These are phyloP conservation scores for Poeciliopsis retropinna DNA, from an alignment of 2,113 vertebrate genomes.

Conservation along the genomic window DNA sequence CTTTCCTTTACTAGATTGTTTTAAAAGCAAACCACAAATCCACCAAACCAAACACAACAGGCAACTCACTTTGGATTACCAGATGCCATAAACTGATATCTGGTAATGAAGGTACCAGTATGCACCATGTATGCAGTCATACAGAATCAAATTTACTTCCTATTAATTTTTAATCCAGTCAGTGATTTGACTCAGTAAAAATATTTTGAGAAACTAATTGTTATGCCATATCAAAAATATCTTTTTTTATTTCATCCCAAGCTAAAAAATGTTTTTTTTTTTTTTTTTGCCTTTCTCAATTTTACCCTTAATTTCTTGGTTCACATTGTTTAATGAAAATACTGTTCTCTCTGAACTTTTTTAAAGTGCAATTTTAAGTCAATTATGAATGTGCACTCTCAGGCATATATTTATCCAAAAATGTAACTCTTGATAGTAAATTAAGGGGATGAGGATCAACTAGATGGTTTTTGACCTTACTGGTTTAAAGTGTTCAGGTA, in stretches of 20 bases:
- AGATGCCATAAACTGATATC: not conserved
- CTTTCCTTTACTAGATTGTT: no score
- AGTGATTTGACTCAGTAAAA: not conserved
- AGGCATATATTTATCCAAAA: constrained; percentile 4
- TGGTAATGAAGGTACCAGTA: no score
- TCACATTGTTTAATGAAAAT: constrained; percentile 22
- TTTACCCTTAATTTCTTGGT: not conserved
- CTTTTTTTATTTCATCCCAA: not conserved
- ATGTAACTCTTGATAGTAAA: not conserved
- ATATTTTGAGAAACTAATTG: not conserved
- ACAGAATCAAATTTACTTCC: not conserved
- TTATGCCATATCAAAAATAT: not conserved
- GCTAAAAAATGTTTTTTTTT: not conserved
- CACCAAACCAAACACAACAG: not conserved
- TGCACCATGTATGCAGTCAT: not conserved
- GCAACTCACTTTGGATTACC: not conserved
- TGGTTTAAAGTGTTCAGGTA: not conserved
- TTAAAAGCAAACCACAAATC: not conserved
- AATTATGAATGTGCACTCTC: constrained; percentile 8
- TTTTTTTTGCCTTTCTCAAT: not conserved
- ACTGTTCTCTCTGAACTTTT: constrained; percentile 3
- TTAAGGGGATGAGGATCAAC: not conserved
- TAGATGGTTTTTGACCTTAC: not conserved
- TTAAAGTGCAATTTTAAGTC: constrained; percentile 16
- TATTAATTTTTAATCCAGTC: no score